These are phyloP conservation scores for Herpetotheres cachinnans DNA, from an alignment of 2,113 vertebrate species.

Conservation along the genomic window DNA sequence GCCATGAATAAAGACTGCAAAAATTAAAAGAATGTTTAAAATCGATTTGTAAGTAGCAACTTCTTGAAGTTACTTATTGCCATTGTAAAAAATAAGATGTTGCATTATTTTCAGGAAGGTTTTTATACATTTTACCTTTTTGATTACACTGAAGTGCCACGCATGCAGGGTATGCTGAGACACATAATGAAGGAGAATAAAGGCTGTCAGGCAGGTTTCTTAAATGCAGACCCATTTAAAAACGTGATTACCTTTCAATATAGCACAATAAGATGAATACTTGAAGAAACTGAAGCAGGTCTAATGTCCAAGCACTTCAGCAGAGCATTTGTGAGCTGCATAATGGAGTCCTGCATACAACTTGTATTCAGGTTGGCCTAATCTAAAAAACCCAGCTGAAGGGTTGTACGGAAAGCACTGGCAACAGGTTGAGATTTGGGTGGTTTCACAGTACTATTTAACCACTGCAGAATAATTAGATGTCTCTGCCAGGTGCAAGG, in stretches of 20 bases:
- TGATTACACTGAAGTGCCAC: neutral
- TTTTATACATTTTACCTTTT: neutral
- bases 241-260: neutral
- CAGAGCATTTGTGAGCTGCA: neutral
- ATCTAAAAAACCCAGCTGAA: neutral
- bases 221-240: neutral
- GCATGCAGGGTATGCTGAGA: neutral
- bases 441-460: neutral
- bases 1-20: neutral
- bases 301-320: neutral
- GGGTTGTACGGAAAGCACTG: neutral
- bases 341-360: neutral
- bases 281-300: neutral
- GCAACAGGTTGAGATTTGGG: neutral
- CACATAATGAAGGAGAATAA: neutral
- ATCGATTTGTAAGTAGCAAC: neutral
- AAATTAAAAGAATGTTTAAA: neutral
- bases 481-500: neutral
- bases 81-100: neutral
- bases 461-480: neutral
- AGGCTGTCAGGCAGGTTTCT: neutral
- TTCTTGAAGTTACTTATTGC: neutral
- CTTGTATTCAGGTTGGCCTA: neutral
- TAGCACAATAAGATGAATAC: neutral
- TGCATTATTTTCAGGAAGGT: neutral